Percentiles rank a stretch among this genome's conserved stretches.
Conservation (phyloP, 1,140 invertebrate species). For the Nylanderia fulva region DNA sequence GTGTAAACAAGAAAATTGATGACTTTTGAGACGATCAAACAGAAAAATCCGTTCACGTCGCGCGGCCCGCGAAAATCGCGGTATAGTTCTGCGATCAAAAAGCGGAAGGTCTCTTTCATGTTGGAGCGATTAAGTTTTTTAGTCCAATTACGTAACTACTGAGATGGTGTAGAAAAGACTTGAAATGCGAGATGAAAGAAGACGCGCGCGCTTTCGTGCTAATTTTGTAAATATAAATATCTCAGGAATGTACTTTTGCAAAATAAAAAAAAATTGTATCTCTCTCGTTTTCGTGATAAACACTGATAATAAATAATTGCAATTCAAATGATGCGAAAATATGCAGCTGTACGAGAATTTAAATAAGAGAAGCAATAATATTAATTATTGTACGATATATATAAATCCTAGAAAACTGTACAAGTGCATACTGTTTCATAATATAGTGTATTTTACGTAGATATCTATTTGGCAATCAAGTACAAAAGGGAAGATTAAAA, state of each 20-base stretch:
- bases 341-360: slow-evolving; percentile 8
- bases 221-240: slow-evolving; percentile 15
- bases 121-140: slow-evolving; percentile 2
- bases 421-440: neutral
- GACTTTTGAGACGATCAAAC: slow-evolving; percentile 43
- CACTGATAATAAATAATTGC: slow-evolving; percentile 18
- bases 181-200: neutral
- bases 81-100: neutral
- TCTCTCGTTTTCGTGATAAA: neutral
- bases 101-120: slow-evolving; percentile 21
- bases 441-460: neutral
- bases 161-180: neutral
- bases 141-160: neutral
- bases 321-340: neutral
- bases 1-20: slow-evolving; percentile 48
- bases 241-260: neutral
- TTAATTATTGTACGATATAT: slow-evolving; percentile 18
- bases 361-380: neutral
- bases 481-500: slow-evolving; percentile 3
- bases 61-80: slow-evolving; percentile 21
- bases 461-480: slow-evolving; percentile 8
- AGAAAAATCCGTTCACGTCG: slow-evolving; percentile 13
- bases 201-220: neutral
- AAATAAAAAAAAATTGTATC: neutral
- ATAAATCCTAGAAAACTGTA: slow-evolving; percentile 31